phyloP scores from a whole-genome alignment of 2,888 invertebrate genomes.

The Coenonympha glycerion region DNA sequence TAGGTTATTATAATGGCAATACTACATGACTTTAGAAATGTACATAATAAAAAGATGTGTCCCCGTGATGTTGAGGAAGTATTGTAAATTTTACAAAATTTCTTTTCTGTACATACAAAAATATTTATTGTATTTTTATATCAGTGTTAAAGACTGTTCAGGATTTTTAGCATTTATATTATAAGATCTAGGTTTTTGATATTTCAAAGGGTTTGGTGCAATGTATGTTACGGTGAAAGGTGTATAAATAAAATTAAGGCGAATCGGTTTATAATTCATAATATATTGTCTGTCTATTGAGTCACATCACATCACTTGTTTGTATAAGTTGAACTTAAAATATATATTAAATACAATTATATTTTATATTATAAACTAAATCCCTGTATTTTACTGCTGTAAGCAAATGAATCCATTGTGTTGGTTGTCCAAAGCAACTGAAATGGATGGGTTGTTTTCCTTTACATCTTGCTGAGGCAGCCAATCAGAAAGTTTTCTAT shows the following conservation, averaged over 20 bases:
- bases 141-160: neutral
- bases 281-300: slow-evolving; percentile 70
- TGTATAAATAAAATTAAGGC: slow-evolving; percentile 31
- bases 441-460: slow-evolving; percentile 45
- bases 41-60: too few relatives aligned
- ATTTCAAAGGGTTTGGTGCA: neutral
- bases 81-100: too few relatives aligned
- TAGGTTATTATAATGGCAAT: too few relatives aligned
- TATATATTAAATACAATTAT: slow-evolving; percentile 54
- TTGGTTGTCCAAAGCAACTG: slow-evolving; percentile 57
- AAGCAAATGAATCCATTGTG: slow-evolving; percentile 63
- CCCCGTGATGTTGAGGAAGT: too few relatives aligned
- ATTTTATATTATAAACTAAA: slow-evolving; percentile 71
- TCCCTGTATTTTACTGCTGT: slow-evolving; percentile 71
- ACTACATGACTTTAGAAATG: too few relatives aligned
- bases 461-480: slow-evolving; percentile 71
- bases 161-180: neutral
- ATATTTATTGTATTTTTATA: neutral
- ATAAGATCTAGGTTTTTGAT: neutral
- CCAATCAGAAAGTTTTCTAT: slow-evolving; percentile 83
- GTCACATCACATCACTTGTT: slow-evolving; percentile 57
- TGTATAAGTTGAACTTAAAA: slow-evolving; percentile 69
- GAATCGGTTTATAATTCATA: slow-evolving; percentile 38
- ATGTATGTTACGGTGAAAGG: neutral
- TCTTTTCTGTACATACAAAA: neutral